Conservation (phyloP, 2,113 vertebrate species). For the Zootoca vivipara region DNA sequence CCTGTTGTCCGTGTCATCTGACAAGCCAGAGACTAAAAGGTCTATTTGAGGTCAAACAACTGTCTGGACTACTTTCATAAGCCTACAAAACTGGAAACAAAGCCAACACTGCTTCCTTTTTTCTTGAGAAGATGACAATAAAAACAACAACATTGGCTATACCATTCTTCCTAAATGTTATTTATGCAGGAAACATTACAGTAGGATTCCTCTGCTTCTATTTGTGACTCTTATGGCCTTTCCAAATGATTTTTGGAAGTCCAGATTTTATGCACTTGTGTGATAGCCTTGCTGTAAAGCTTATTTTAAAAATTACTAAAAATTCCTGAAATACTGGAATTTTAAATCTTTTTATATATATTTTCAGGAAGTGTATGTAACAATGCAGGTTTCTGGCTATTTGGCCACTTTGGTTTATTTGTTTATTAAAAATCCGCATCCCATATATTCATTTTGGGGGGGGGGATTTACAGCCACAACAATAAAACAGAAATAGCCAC, state of each 20-base stretch:
- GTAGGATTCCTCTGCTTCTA: neutral
- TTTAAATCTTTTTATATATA: no score
- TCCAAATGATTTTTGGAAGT: neutral
- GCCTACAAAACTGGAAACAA: constrained; percentile 63
- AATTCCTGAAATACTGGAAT: no score
- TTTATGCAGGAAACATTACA: constrained; percentile 19
- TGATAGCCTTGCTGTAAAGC: no score
- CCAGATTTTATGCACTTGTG: constrained; percentile 1
- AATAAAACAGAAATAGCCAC: neutral
- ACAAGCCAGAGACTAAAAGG: constrained; percentile 77
- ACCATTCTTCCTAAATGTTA: neutral
- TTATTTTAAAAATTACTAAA: no score
- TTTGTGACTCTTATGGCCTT: neutral
- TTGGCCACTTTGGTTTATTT: neutral
- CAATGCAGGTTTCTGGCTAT: neutral
- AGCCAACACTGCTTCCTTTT: constrained; percentile 53
- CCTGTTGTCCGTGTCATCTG: constrained; percentile 67
- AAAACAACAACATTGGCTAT: constrained; percentile 30
- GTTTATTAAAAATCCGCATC: neutral
- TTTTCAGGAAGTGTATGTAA: neutral
- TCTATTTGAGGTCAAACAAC: constrained; percentile 77
- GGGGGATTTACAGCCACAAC: neutral
- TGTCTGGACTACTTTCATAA: constrained; percentile 74
- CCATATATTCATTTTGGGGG: neutral
- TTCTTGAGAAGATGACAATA: constrained; percentile 49